Evolutionary conservation across 2,888 invertebrate genomes (phyloP), one percentile per base, ranked within the genome.

Genomic region (Tromatobia lineatoria): DNA sequence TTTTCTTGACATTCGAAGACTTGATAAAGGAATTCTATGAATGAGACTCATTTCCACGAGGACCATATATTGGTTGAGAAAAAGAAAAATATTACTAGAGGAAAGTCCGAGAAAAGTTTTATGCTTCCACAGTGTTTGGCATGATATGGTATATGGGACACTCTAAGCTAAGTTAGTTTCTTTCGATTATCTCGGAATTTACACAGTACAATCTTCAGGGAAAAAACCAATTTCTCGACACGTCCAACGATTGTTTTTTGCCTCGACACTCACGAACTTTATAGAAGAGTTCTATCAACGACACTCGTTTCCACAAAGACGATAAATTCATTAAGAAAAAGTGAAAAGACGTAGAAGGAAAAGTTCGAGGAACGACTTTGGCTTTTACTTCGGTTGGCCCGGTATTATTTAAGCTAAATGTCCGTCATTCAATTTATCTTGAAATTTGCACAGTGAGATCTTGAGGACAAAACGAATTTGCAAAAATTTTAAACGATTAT

Each of bases 211-310:
- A 38, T 10, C 6, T 38, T 38, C 34, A 38, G 8, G 38, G 38
- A 10, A 38, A 38, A 38, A 38, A 1, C 2, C 38, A 38, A 38
- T 38, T 38, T 38, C 38, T 38, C 10, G 38, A 38, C 10, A 38
- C 38, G 10, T 38, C 38, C 10, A 10, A 10, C 38, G 10, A 38
- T 52, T 54, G 38, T 38, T 52, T 52, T 18, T 15, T 23, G 10
- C 52, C 34, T 34, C 20, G 34, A 38, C 20, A 54, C 52, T 38
- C 52, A 29, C 20, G 23, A 15, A 38, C 38, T 70, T 70, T 34
- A 54, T 70, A 54, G 20, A 70, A 34, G 52, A 52, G 54, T 70
- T 70, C 70, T n/a, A 52, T 38, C 54, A 70, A 70, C 38, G 20
- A 52, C 38, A 52, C 50, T 70, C 70, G 54, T 38, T 70, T 69